These are phyloP conservation scores for Crypturellus tataupa DNA, from an alignment of 2,797 vertebrate species.

Conservation along the genomic window DNA sequence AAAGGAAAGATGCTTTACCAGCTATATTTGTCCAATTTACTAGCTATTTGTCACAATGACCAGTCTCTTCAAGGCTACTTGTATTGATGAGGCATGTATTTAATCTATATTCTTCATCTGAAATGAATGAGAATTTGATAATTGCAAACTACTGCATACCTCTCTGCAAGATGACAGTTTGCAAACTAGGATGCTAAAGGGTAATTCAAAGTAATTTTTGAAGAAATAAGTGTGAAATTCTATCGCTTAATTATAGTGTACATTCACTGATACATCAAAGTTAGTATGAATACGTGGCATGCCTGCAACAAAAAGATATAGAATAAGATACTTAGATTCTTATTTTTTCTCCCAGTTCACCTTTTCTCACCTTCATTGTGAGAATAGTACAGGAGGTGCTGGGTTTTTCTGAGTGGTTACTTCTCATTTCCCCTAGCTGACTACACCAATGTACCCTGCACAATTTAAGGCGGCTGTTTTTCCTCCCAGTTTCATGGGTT, in stretches of 20 bases:
- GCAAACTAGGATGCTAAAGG: not conserved
- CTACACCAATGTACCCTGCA: not conserved
- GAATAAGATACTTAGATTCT: not conserved
- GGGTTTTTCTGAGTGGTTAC: not conserved
- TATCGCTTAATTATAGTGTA: not conserved
- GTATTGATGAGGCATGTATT: not conserved
- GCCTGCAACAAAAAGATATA: not conserved
- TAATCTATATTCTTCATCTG: not conserved
- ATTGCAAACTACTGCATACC: no score
- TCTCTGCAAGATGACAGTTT: not conserved
- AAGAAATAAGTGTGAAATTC: not conserved
- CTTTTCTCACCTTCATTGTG: not conserved
- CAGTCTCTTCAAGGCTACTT: not conserved
- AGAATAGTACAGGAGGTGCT: accelerated
- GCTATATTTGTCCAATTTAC: not conserved
- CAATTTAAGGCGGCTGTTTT: not conserved
- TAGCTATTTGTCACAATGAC: not conserved
- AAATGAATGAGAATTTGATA: no score
- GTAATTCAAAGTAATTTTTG: not conserved
- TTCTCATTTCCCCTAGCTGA: not conserved
- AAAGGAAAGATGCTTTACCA: not conserved
- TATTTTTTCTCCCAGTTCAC: not conserved
- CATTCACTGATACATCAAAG: not conserved
- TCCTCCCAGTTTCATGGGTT: not conserved
- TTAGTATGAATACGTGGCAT: not conserved